Conservation (phyloP, 30 jellyfish, hydroid and myxozoan genomes). For the Rhopilema esculentum region DNA sequence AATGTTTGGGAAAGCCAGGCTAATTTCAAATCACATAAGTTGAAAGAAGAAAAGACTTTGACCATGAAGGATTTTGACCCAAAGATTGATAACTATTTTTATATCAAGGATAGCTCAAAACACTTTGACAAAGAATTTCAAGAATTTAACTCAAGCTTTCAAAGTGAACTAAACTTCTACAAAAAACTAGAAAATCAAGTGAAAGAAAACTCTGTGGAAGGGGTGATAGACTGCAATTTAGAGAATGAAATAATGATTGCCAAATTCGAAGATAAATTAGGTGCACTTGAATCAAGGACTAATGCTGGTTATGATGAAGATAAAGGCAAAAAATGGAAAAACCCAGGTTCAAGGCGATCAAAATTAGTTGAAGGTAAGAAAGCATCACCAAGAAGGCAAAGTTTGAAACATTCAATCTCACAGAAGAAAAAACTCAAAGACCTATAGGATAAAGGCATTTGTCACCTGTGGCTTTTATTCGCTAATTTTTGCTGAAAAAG, state of each 20-base stretch:
- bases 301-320: slow-evolving; percentile 16
- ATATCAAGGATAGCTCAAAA: not conserved
- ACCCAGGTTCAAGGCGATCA: not conserved
- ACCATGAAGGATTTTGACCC: slow-evolving; percentile 41
- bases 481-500: too few relatives aligned
- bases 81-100: slow-evolving; percentile 3
- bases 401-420: slow-evolving; percentile 22
- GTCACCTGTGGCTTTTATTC: too few relatives aligned
- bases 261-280: slow-evolving; percentile 41
- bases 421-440: not conserved
- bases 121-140: not conserved
- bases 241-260: slow-evolving; percentile 59
- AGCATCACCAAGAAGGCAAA: not conserved
- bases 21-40: slow-evolving; percentile 35
- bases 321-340: not conserved
- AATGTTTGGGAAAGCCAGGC: slow-evolving; percentile 65
- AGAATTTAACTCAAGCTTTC: not conserved
- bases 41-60: slow-evolving; percentile 23
- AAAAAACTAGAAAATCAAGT: slow-evolving; percentile 13
- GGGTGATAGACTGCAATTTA: slow-evolving; percentile 54
- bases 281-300: slow-evolving; percentile 5
- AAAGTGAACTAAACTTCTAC: slow-evolving; percentile 9
- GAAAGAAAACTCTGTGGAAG: slow-evolving; percentile 42
- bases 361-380: not conserved
- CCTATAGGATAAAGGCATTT: not conserved